Evolutionary conservation across 2,888 invertebrate genomes (phyloP).

Genomic region (Orthosia cruda): DNA sequence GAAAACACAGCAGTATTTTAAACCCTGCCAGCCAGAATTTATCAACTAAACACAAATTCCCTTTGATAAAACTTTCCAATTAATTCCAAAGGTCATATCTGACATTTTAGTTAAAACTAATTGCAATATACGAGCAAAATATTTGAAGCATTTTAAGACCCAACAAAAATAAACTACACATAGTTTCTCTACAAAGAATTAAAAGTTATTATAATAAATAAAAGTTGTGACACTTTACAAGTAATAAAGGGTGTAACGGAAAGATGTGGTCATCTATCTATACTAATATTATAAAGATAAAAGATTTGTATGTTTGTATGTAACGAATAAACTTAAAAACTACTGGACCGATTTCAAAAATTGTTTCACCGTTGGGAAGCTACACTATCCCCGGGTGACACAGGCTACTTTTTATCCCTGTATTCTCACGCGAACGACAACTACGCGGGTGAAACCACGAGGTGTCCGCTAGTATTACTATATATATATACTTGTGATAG

Average conservation of each 20-base stretch:
- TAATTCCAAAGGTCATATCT: conserved; percentile 42
- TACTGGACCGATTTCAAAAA: too few species aligned
- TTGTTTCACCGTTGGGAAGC: too few species aligned
- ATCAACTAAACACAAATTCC: background rate
- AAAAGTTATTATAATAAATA: conserved; percentile 51
- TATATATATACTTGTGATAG: too few species aligned
- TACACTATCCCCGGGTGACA: too few species aligned
- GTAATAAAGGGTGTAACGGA: conserved; percentile 11
- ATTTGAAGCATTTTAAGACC: conserved; percentile 10
- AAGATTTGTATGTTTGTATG: too few species aligned
- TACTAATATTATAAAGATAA: too few species aligned
- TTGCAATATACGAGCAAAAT: conserved; percentile 38
- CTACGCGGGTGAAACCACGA: too few species aligned
- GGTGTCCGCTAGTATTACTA: too few species aligned
- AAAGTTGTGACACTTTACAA: conserved; percentile 29
- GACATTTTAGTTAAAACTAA: conserved; percentile 45
- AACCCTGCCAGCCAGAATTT: background rate
- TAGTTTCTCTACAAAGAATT: conserved; percentile 40
- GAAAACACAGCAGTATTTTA: background rate
- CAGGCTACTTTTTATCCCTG: too few species aligned
- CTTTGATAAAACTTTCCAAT: conserved; percentile 32
- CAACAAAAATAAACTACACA: conserved; percentile 12
- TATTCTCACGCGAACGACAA: too few species aligned
- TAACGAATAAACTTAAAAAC: too few species aligned
- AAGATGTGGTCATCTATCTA: too few species aligned